Conservation (phyloP, 1,140 invertebrate species). For the Bicyclus anynana region DNA sequence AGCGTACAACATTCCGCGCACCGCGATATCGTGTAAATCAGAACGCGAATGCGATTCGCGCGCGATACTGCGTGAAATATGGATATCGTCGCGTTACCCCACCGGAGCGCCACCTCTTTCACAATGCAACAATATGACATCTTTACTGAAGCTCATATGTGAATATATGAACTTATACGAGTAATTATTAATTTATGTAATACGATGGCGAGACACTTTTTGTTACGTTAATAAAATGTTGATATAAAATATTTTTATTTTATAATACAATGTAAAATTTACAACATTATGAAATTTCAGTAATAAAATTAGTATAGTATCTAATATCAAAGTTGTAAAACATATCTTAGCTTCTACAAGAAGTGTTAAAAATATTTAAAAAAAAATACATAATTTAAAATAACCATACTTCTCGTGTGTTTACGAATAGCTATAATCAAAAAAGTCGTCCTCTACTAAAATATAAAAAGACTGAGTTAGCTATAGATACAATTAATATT, state of each 20-base stretch:
- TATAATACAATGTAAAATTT: too few relatives aligned
- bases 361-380: too few relatives aligned
- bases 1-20: conserved; percentile 41
- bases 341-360: too few relatives aligned
- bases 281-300: too few relatives aligned
- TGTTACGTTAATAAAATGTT: neutral
- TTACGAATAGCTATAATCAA: too few relatives aligned
- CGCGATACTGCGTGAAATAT: conserved; percentile 55
- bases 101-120: conserved; percentile 24
- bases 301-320: too few relatives aligned
- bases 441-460: too few relatives aligned
- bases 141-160: conserved; percentile 17
- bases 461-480: too few relatives aligned
- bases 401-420: too few relatives aligned
- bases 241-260: neutral
- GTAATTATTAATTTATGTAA: neutral
- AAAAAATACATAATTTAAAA: too few relatives aligned
- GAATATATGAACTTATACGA: neutral
- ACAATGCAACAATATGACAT: conserved; percentile 30
- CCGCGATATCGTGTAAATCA: conserved; percentile 62
- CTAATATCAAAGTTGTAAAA: too few relatives aligned
- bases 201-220: neutral
- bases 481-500: too few relatives aligned
- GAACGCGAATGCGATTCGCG: conserved; percentile 46
- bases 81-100: conserved; percentile 48